A percentile compares a stretch with the other conserved stretches of the same genome.
These are phyloP conservation scores for Crotophaga sulcirostris DNA, from an alignment of 2,113 vertebrate species.

Conservation along the genomic window DNA sequence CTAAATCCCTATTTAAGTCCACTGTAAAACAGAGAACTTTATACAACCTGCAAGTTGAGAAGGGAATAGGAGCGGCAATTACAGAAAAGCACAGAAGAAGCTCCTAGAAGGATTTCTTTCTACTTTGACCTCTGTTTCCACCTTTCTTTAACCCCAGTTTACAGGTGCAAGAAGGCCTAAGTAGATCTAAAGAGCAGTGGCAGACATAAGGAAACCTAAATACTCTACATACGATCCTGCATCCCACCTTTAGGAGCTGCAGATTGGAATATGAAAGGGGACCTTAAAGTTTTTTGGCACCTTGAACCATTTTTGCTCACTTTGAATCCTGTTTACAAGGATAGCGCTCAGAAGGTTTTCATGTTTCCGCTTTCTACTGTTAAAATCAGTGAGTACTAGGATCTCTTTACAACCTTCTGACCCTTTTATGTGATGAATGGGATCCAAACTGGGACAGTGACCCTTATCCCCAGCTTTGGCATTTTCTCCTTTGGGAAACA, in stretches of 20 bases:
- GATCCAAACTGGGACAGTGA: not conserved
- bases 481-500: not conserved
- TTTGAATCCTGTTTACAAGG: not conserved
- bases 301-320: not conserved
- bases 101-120: not conserved
- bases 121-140: not conserved
- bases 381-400: not conserved
- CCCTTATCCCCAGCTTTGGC: not conserved
- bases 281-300: not conserved
- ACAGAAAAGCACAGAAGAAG: not conserved
- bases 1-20: conserved; percentile 6
- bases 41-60: not conserved
- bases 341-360: not conserved
- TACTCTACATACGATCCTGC: not conserved
- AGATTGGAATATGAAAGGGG: not conserved
- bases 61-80: not conserved
- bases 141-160: not conserved
- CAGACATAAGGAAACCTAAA: not conserved
- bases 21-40: not conserved
- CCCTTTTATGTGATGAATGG: not conserved
- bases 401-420: not conserved
- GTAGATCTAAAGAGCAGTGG: not conserved
- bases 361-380: not conserved
- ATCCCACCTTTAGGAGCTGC: not conserved
- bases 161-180: not conserved